Percentiles rank a stretch among this genome's conserved stretches.
These are phyloP conservation scores for Polydrusus pterygomalis DNA, from an alignment of 2,888 invertebrate species.

Conservation along the genomic window DNA sequence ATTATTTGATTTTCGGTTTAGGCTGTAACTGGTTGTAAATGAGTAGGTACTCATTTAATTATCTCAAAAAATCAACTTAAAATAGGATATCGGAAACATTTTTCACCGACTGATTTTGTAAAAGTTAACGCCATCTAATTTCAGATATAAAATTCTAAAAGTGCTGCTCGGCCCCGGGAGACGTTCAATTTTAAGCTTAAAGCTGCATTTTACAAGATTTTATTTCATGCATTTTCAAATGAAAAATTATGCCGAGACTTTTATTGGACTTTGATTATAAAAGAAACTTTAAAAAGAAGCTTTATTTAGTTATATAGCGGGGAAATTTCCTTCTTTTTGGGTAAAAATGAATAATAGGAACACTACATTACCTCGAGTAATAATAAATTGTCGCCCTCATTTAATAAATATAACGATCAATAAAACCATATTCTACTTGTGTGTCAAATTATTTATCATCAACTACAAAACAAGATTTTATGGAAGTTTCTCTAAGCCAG, in stretches of 20 bases:
- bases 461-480: too few relatives aligned
- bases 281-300: background rate
- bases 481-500: too few relatives aligned
- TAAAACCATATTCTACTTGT: too few relatives aligned
- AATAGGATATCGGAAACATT: background rate
- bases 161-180: background rate
- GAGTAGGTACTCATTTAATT: too few relatives aligned
- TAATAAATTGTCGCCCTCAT: too few relatives aligned
- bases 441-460: too few relatives aligned
- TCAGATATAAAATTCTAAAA: background rate
- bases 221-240: constrained; percentile 5
- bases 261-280: constrained; percentile 8
- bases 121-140: background rate
- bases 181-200: background rate
- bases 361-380: too few relatives aligned
- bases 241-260: background rate
- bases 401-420: too few relatives aligned
- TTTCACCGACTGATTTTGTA: background rate
- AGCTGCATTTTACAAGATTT: constrained; percentile 7
- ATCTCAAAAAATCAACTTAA: too few relatives aligned
- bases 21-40: too few relatives aligned
- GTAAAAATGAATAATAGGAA: background rate
- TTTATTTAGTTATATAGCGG: background rate
- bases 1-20: too few relatives aligned
- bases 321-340: background rate